A percentile compares a stretch with the other conserved stretches of the same genome.
These are phyloP conservation scores for Amblyraja radiata DNA, from an alignment of 2,797 vertebrate species.

Conservation along the genomic window DNA sequence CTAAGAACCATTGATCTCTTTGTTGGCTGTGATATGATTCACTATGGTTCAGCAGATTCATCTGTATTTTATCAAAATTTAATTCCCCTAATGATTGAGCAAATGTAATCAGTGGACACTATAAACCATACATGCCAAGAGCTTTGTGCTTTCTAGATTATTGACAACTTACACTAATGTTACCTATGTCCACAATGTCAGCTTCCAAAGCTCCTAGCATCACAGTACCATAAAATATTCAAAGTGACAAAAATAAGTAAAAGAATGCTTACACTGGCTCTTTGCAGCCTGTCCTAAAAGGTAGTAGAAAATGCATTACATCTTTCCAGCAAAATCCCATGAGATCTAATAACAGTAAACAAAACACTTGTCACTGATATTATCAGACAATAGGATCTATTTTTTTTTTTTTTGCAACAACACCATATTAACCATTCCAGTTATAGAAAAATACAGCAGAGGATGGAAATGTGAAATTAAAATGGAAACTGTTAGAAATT, in stretches of 20 bases:
- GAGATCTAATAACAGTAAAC: neutral
- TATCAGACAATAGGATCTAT: neutral
- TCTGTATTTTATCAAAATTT: neutral
- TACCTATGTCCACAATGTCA: neutral
- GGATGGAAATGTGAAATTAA: neutral
- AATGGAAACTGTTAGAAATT: neutral
- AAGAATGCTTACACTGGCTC: neutral
- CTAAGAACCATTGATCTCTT: neutral
- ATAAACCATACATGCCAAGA: neutral
- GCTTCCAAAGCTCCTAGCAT: neutral
- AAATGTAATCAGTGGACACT: neutral
- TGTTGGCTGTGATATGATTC: neutral
- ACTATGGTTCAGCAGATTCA: neutral
- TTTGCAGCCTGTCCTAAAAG: neutral
- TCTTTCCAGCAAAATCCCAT: neutral
- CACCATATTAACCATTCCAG: neutral
- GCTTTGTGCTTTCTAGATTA: neutral
- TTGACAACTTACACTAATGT: neutral
- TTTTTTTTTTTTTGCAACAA: neutral
- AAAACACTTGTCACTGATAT: neutral
- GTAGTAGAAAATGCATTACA: neutral
- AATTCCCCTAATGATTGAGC: neutral
- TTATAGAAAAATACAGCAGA: neutral
- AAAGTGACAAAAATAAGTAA: neutral
- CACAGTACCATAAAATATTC: neutral